These are phyloP conservation scores for Antennarius striatus DNA, from an alignment of 2,113 vertebrate genomes.

Conservation along the genomic window DNA sequence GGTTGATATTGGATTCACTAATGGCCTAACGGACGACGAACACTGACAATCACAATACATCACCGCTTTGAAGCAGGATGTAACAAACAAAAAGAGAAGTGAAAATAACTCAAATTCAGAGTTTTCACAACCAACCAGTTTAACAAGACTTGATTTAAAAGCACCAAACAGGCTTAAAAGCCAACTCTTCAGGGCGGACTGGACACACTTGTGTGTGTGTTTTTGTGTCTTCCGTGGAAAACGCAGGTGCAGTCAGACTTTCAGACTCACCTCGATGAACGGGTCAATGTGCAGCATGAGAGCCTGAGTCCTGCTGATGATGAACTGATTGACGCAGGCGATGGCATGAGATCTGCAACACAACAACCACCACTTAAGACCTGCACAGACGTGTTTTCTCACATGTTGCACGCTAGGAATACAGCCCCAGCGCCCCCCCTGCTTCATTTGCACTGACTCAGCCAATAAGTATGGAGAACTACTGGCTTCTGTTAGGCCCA, in stretches of 20 bases:
- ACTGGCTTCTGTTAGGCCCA: neutral
- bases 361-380: constrained; percentile 22
- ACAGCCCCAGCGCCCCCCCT: constrained; percentile 9
- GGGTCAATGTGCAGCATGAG: constrained; percentile 97
- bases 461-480: neutral
- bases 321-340: constrained; percentile 97
- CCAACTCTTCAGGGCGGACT: neutral
- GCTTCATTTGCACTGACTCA: too few relatives aligned
- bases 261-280: constrained; percentile 88
- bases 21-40: too few relatives aligned
- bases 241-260: constrained; percentile 47
- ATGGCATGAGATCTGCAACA: constrained; percentile 93
- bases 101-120: too few relatives aligned
- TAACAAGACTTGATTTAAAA: too few relatives aligned
- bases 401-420: constrained; percentile 43
- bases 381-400: constrained; percentile 8
- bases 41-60: too few relatives aligned
- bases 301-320: constrained; percentile 97
- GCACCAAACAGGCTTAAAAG: too few relatives aligned
- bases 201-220: neutral
- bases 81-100: neutral
- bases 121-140: too few relatives aligned
- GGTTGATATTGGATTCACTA: too few relatives aligned
- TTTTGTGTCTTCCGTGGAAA: neutral
- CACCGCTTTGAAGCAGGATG: neutral